These are phyloP conservation scores for Polypterus bichir DNA, from an alignment of 2,113 vertebrate genomes.

Conservation along the genomic window DNA sequence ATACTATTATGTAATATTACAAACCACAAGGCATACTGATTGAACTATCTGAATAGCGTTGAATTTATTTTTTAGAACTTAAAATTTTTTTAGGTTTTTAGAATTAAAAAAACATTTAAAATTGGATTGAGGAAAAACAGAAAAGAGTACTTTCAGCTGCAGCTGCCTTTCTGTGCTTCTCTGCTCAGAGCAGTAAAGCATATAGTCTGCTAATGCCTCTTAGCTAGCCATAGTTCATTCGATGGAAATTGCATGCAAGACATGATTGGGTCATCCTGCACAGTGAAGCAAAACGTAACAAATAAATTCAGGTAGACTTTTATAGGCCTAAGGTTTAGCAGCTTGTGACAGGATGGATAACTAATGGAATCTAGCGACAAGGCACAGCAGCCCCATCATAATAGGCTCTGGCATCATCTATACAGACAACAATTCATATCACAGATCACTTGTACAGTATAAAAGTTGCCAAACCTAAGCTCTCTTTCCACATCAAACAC, in stretches of 20 bases:
- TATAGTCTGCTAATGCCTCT: not conserved
- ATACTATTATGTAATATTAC: not conserved
- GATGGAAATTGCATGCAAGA: conserved; percentile 2
- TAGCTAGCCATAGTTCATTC: conserved; percentile 18
- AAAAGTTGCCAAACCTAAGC: no score
- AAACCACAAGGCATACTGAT: not conserved
- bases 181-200: not conserved
- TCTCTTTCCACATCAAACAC: no score
- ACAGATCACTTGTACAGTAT: not conserved
- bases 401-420: conserved; percentile 14
- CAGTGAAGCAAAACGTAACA: conserved; percentile 15
- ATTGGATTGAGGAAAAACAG: not conserved
- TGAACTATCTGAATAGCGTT: not conserved
- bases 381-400: conserved; percentile 19
- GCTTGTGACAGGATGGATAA: conserved; percentile 25
- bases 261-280: not conserved
- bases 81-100: no score
- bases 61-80: no score
- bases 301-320: conserved; percentile 15
- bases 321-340: conserved; percentile 21
- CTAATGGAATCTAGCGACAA: conserved; percentile 17
- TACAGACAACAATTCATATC: not conserved
- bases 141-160: not conserved
- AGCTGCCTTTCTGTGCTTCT: not conserved
- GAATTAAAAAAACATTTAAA: no score